Base-by-base conservation (phyloP, 2,797 vertebrate species). In the Lates japonicus region DNA sequence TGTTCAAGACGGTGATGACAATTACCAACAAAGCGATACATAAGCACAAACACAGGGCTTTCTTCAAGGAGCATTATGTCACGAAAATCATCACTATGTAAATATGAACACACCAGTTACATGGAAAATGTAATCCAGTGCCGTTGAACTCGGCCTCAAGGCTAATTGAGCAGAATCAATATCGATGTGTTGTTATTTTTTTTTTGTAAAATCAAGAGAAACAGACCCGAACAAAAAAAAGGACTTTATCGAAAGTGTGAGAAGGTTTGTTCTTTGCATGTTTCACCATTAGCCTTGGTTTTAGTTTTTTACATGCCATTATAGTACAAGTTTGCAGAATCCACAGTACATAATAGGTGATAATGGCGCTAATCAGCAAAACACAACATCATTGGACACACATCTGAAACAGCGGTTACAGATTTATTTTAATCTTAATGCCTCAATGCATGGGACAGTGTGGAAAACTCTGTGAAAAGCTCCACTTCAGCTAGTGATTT, bases 241-340 rank as follows among this genome's bases (percentile, higher is more conserved):
- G 52, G 86, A 91, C 76, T 92, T 82, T 72, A 81, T 76, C 2
- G 49, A n/a, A n/a, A 90, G 88, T 70, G 80, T 80, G 86, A 81
- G 83, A 83, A 87, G 65, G 86, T 90, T 91, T 89, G 84, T 92
- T 90, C 91, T 95, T 87, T 90, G 91, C 92, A 93, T 92, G 90
- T 95, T 94, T 95, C 95, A 95, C 94, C 95, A 92, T 95, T 95
- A 95, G 93, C 94, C 94, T n/a, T n/a, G n/a, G n/a, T n/a, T n/a
- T n/a, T n/a, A n/a, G n/a, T n/a, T n/a, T n/a, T n/a, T n/a, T n/a
- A n/a, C n/a, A n/a, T n/a, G n/a, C n/a, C n/a, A n/a, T n/a, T n/a
- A n/a, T n/a, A n/a, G n/a, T n/a, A n/a, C n/a, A n/a, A n/a, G n/a
- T n/a, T n/a, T 92, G 87, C 91, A 89, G 90, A 90, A 93, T 63